Base-by-base conservation (phyloP, 2,888 invertebrate genomes). In the Latrodectus elegans region DNA sequence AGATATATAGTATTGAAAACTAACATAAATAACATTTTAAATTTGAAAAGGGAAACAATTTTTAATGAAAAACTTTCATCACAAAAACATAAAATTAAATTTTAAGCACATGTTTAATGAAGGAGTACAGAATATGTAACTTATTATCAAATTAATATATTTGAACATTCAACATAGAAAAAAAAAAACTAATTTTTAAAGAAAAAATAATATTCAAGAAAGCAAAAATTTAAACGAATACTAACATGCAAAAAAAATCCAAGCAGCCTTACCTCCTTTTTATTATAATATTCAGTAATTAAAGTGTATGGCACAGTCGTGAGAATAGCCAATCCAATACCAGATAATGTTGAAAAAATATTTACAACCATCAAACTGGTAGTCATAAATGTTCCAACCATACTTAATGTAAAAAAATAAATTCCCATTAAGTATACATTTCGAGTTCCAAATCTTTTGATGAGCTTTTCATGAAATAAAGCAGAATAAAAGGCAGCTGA, bases 221-320 rank as follows among this genome's bases (percentile, higher is more conserved):
- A 22, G 22, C 22, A 22, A 22, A n/a, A 22, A 22, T 22, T 22
- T 22, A 22, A 22, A 1, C 22, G 1, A 22, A 22, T 22, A 22
- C 22, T 22, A 22, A 22, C 22, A 22, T 22, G 22, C 8, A 71
- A 71, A 71, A 71, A 8, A 11, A 14, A 71, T 71, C 17, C 53
- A 49, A 74, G 51, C 17, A 68, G 26, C 78, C 60, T 52, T 89
- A 91, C 91, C 82, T 90, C 89, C 76, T 90, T 89, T 65, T 91
- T 89, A 6, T 88, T 89, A 53, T 90, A 90, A 83, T 91, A 91
- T 38, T 89, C 88, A 9, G 91, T 91, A 10, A 91, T 89, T 26
- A 91, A 90, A 60, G 91, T 90, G 89, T 91, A 91, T 60, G 91
- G 91, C 38, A 91, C 90, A 2, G 91, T 91, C 8, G 91, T 91